A percentile compares a stretch with the other conserved stretches of the same genome.
Evolutionary conservation across 1,140 invertebrate genomes (phyloP).

Genomic region (Neodiprion lecontei): DNA sequence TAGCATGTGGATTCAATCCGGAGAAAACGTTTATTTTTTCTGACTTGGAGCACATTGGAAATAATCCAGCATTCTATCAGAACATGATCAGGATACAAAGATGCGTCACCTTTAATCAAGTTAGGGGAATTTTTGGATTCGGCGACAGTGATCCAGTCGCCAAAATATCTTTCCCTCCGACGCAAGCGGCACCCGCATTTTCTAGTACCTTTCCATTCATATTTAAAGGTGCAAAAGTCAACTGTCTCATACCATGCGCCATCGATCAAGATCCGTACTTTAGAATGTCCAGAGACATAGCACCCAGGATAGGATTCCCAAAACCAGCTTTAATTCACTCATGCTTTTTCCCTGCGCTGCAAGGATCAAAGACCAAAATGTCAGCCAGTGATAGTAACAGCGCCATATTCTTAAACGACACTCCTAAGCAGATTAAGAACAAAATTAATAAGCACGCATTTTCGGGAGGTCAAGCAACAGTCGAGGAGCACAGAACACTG

Average conservation of each 20-base stretch:
- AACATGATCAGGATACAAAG: slow-evolving; percentile 93
- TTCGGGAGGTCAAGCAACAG: slow-evolving; percentile 91
- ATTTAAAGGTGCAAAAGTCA: slow-evolving; percentile 84
- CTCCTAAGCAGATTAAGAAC: slow-evolving; percentile 95
- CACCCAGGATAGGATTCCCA: slow-evolving; percentile 83
- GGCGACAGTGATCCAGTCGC: slow-evolving; percentile 94
- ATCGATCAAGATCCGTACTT: slow-evolving; percentile 99
- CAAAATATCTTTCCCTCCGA: slow-evolving; percentile 96
- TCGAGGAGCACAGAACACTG: slow-evolving; percentile 89
- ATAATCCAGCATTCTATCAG: slow-evolving; percentile 88
- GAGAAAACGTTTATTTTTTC: slow-evolving; percentile 98
- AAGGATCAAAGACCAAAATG: slow-evolving; percentile 98
- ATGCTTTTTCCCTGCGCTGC: slow-evolving; percentile 93
- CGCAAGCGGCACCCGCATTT: slow-evolving; percentile 95
- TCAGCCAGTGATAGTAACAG: slow-evolving; percentile 94
- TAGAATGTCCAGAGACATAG: slow-evolving; percentile 97
- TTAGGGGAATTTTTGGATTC: slow-evolving; percentile 97
- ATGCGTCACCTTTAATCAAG: slow-evolving; percentile 95
- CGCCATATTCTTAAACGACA: slow-evolving; percentile 95
- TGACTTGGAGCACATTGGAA: slow-evolving; percentile 92
- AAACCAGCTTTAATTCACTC: slow-evolving; percentile 97
- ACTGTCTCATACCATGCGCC: slow-evolving; percentile 96
- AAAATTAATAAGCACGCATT: slow-evolving; percentile 99
- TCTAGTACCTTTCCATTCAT: slow-evolving; percentile 96
- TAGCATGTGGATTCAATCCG: slow-evolving; percentile 95